phyloP scores from a whole-genome alignment of 2,888 invertebrate species.

The Poecilobothrus nobilitatus region DNA sequence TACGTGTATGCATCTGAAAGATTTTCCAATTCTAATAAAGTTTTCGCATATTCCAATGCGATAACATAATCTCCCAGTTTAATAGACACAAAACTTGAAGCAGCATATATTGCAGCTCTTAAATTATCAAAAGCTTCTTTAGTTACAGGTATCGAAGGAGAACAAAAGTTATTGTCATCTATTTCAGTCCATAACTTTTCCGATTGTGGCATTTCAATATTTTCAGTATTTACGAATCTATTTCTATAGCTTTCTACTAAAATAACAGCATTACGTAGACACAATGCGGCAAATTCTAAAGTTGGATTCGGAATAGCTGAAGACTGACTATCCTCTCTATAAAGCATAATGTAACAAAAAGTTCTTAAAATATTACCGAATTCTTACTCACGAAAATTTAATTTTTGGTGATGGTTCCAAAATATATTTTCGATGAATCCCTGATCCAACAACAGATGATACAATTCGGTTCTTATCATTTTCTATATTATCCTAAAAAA shows the following conservation, averaged over 20 bases:
- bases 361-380: conserved; percentile 2
- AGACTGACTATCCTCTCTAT: conserved; percentile 56
- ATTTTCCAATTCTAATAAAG: conserved; percentile 62
- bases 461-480: conserved; percentile 28
- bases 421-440: conserved; percentile 27
- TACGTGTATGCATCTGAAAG: conserved; percentile 63
- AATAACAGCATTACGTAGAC: conserved; percentile 73
- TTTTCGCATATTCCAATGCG: conserved; percentile 68
- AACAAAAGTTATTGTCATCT: conserved; percentile 46
- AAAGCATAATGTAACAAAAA: conserved; percentile 17
- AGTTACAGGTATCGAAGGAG: conserved; percentile 56
- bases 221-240: neutral
- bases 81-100: conserved; percentile 75
- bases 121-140: conserved; percentile 53
- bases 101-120: conserved; percentile 60
- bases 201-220: conserved; percentile 23
- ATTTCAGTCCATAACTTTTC: conserved; percentile 34
- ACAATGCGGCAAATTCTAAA: conserved; percentile 81
- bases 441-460: conserved; percentile 28
- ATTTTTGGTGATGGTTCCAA: conserved; percentile 27
- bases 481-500: conserved; percentile 22
- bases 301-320: conserved; percentile 81
- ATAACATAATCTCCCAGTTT: conserved; percentile 75
- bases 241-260: conserved; percentile 45
- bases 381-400: conserved; percentile 29